Evolutionary conservation across 2,888 invertebrate genomes (phyloP), one percentile per base, ranked within the genome.

Genomic region (Drosophila testacea): DNA sequence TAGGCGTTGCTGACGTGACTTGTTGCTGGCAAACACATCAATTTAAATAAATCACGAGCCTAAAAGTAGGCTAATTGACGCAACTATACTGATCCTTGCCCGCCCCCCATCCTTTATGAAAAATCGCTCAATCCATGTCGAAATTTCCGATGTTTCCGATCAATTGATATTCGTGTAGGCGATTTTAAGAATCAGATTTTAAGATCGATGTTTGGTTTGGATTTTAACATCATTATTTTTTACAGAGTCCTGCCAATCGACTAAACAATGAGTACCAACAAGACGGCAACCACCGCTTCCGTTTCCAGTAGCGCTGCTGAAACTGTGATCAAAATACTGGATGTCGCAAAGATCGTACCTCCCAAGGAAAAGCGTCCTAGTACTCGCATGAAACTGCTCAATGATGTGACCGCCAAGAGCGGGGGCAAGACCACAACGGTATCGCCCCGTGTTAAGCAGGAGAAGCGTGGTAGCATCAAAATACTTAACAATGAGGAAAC

Each of bases 1-100:
- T 89, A 88, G 86, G 86, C 89, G 86, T 86, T 89, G 89, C 74
- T 86, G 86, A 86, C 76, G 75, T 76, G 75, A 78, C 85, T 22
- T 22, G 22, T 22, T 22, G 89, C 73, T 82, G 69, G 75, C 79
- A 73, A 80, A 78, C 52, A 47, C 52, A 66, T 67, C 69, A 65
- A 68, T 73, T 76, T 70, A 39, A 75, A 55, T 81, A 71, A 66
- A 71, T 66, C 69, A 70, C 73, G 77, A 70, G 88, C 86, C 86
- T 77, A 79, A 87, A 87, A 87, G 86, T 87, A 82, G 85, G 48
- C 86, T 77, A 79, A 39, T n/a, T 62, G 30, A 54, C 44, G 22
- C 38, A 62, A 30, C 34, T 28, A 16, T 5, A 34, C 44, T 70
- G 42, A 81, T 89, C 89, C 87, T 88, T 70, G 55, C 0, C 16